A percentile compares a stretch with the other conserved stretches of the same genome.
These are phyloP conservation scores for Oncorhynchus gorbuscha DNA, from an alignment of 2,113 vertebrate species.

Conservation along the genomic window DNA sequence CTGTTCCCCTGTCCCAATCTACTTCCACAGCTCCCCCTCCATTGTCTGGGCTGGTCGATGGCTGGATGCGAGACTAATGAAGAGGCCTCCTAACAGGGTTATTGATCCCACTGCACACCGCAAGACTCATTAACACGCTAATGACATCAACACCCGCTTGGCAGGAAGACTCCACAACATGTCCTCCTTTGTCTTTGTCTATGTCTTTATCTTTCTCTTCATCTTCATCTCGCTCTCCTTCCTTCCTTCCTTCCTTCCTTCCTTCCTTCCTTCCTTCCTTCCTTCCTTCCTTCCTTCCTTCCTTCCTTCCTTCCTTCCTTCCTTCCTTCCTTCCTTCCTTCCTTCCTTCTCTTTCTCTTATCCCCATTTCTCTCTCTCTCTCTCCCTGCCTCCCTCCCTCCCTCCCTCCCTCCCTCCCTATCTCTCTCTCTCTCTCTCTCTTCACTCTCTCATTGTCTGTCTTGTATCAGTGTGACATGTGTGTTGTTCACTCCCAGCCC, in stretches of 20 bases:
- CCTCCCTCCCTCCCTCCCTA: background rate
- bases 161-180: background rate
- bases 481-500: background rate
- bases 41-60: slow-evolving; percentile 45
- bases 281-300: background rate
- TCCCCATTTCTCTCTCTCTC: background rate
- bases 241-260: background rate
- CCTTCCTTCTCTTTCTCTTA: background rate
- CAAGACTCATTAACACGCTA: slow-evolving; percentile 64
- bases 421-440: background rate
- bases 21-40: background rate
- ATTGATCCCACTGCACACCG: slow-evolving; percentile 48
- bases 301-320: background rate
- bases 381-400: background rate
- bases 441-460: background rate
- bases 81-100: slow-evolving; percentile 53
- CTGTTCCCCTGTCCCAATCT: background rate
- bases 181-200: background rate
- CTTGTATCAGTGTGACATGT: background rate
- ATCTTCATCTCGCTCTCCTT: background rate
- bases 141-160: slow-evolving; percentile 48
- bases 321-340: background rate
- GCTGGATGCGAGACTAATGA: slow-evolving; percentile 63
- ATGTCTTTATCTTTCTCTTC: background rate
- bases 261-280: background rate